phyloP scores from a whole-genome alignment of 2,797 vertebrate genomes.

The Pogoniulus pusillus region DNA sequence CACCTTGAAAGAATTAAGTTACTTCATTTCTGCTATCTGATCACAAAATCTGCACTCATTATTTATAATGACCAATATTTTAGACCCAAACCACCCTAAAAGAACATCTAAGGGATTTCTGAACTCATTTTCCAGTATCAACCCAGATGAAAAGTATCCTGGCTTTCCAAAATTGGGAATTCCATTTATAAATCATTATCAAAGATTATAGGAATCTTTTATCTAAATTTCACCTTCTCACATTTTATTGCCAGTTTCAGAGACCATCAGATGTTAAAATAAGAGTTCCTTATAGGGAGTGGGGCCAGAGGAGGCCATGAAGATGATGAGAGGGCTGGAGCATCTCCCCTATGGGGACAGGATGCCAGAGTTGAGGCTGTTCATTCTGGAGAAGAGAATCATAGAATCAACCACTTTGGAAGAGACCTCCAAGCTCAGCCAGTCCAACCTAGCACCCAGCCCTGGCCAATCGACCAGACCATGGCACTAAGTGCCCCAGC shows the following conservation, averaged over 20 bases:
- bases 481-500: too few relatives aligned
- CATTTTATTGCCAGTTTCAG: neutral
- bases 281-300: neutral
- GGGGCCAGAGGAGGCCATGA: too few relatives aligned
- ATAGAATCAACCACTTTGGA: too few relatives aligned
- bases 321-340: too few relatives aligned
- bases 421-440: too few relatives aligned
- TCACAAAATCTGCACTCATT: neutral
- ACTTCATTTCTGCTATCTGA: neutral
- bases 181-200: neutral
- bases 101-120: neutral
- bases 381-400: too few relatives aligned
- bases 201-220: neutral
- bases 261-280: neutral
- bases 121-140: neutral
- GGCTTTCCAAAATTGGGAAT: neutral
- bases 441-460: too few relatives aligned
- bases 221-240: neutral
- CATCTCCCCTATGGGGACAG: too few relatives aligned
- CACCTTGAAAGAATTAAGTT: neutral
- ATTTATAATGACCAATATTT: neutral
- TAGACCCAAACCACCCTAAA: neutral
- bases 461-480: too few relatives aligned
- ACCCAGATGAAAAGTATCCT: neutral
- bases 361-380: too few relatives aligned